Base-by-base conservation (phyloP, 37 sponge, comb jelly and placozoan genomes). In the Ianthella basta region DNA sequence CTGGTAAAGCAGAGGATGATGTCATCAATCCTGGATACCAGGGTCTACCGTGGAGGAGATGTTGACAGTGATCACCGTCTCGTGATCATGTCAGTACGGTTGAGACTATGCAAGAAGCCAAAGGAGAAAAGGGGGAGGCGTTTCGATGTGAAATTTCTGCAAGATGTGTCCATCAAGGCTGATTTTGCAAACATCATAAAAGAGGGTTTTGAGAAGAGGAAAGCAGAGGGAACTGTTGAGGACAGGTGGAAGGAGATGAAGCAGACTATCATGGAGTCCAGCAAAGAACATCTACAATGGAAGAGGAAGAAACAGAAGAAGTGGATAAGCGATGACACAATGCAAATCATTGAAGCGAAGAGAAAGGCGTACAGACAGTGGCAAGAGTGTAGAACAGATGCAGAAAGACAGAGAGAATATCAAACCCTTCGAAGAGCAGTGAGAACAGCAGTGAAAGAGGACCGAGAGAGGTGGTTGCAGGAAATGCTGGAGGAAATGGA, bases 331-430 rank as follows among this genome's bases (percentile, higher is more conserved):
- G 72, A 70, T 34, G 37, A 70, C 72, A 70, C 37, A 70, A 69
- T 69, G 70, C 32, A 30, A 30, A 69, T 69, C 70, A 69, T 69
- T 69, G 70, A 69, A 6, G 70, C 70, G 4, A n/a, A 69, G 70
- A 69, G 70, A 35, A 75, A 50, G 54, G 78, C 53, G 3, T 75
- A 41, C 53, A 53, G 5, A 3, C 54, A 50, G 21, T 75, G 44
- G 78, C 78, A 75, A 41, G 78, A 75, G 24, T 33, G 25, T 23
- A 39, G 78, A 75, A 75, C 54, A 75, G 53, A 75, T 41, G 53
- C 54, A 23, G 78, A 2, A 50, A 23, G 53, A 36, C 19, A 75
- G 78, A 13, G 21, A n/a, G 78, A 40, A 12, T 41, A 75, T 23
- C 78, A 23, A 44, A 36, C 44, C 54, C 78, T 75, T 36, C 33